A percentile compares a stretch with the other conserved stretches of the same genome.
Conservation (phyloP, 1,140 invertebrate species). For the Drosophila melanica region DNA sequence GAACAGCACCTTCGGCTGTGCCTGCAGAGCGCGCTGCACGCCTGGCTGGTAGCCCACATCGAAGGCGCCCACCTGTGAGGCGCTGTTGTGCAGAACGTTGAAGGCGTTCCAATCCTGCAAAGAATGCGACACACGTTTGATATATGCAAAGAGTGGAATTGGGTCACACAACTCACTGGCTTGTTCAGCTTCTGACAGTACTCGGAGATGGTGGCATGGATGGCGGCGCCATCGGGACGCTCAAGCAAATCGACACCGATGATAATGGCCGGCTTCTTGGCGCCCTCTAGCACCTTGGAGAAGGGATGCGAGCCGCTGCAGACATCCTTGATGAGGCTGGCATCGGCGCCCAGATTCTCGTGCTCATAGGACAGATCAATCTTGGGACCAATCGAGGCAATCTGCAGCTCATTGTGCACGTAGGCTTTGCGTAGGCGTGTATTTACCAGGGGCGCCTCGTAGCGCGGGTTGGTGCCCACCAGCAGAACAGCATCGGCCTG, state of each 20-base stretch:
- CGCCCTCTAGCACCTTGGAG: slow-evolving; percentile 88
- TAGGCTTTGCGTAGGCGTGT: slow-evolving; percentile 97
- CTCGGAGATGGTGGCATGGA: slow-evolving; percentile 90
- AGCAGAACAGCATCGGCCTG: slow-evolving; percentile 96
- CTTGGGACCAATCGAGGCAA: slow-evolving; percentile 94
- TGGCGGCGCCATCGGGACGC: slow-evolving; percentile 90
- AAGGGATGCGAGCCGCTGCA: slow-evolving; percentile 91
- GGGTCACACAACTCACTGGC: slow-evolving; percentile 71
- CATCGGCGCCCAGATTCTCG: slow-evolving; percentile 93
- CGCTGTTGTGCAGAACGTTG: slow-evolving; percentile 96
- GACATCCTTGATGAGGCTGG: slow-evolving; percentile 90
- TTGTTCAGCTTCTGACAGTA: slow-evolving; percentile 87
- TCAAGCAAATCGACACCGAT: slow-evolving; percentile 94
- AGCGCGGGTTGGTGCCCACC: slow-evolving; percentile 98
- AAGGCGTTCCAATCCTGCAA: slow-evolving; percentile 88
- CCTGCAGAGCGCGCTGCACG: slow-evolving; percentile 88
- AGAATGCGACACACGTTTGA: background rate
- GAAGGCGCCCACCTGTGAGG: slow-evolving; percentile 96
- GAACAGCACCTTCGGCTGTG: slow-evolving; percentile 92
- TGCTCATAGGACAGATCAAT: slow-evolving; percentile 98
- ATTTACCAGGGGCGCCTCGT: slow-evolving; percentile 99
- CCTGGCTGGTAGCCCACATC: slow-evolving; percentile 97
- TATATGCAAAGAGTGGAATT: background rate
- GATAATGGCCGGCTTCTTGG: slow-evolving; percentile 96
- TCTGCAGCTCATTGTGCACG: slow-evolving; percentile 92